A percentile compares a stretch with the other conserved stretches of the same genome.
These are phyloP conservation scores for Pegoplata infirma DNA, from an alignment of 2,888 invertebrate species.

Conservation along the genomic window DNA sequence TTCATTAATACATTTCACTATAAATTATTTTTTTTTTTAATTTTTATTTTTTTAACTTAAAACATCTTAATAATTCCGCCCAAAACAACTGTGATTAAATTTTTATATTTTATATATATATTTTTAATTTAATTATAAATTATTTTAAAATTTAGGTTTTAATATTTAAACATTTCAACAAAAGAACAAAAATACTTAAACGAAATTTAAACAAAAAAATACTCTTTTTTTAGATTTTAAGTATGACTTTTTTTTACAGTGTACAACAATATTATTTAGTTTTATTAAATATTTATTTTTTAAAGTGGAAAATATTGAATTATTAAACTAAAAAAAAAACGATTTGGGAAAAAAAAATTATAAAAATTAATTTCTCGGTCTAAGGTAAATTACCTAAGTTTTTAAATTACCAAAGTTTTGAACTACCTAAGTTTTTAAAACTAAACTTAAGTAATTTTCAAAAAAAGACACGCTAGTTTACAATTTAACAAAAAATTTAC, in stretches of 20 bases:
- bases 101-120: conserved; percentile 61
- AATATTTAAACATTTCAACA: conserved; percentile 45
- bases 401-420: too few relatives aligned
- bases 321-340: too few relatives aligned
- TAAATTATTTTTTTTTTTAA: conserved; percentile 13
- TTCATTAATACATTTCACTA: not conserved
- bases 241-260: conserved; percentile 24
- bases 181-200: not conserved
- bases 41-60: conserved; percentile 42
- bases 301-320: too few relatives aligned
- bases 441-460: too few relatives aligned
- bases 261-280: conserved; percentile 12
- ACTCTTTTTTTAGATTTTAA: conserved; percentile 46
- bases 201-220: conserved; percentile 21
- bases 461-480: too few relatives aligned
- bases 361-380: too few relatives aligned
- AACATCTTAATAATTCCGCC: conserved; percentile 73
- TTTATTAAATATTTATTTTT: too few relatives aligned
- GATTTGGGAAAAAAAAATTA: too few relatives aligned
- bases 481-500: too few relatives aligned
- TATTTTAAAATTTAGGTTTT: conserved; percentile 53
- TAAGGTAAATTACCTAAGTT: too few relatives aligned
- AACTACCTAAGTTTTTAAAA: too few relatives aligned
- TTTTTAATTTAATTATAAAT: conserved; percentile 57
- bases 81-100: conserved; percentile 77